Base-by-base conservation (phyloP, 2,888 invertebrate species). In the Anticlea derivata region DNA sequence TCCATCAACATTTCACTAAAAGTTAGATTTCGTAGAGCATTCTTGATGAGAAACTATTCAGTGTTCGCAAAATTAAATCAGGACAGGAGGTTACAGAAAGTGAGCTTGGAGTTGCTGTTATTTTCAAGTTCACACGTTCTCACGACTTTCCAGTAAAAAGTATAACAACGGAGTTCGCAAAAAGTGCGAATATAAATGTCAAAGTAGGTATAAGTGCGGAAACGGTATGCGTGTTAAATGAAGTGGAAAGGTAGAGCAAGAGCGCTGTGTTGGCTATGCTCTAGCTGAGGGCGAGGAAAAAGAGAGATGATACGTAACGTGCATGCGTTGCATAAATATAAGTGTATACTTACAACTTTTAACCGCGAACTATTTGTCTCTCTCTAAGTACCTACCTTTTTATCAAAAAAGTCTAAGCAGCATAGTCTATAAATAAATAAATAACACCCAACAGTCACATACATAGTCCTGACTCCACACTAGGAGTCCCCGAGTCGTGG, bases 201-300 rank as follows among this genome's bases (percentile, higher is more conserved):
- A 76, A 66, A 72, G 68, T 66, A 60, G 62, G 66, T 68, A 65
- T 44, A 69, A 54, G 67, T 70, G 61, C 78, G 84, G 83, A 86
- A 83, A 82, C 75, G 60, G 65, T 73, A 64, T 64, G 65, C 67
- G 65, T 66, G 78, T 65, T 76, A 73, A 87, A 87, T 87, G 88
- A 76, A 55, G 73, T 74, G 76, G 83, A 86, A 86, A 83, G 69
- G 67, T 51, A 49, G 64, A 68, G 69, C 68, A 74, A 73, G 69
- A 73, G 73, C 54, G 59, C 48, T 70, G 73, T 71, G 68, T 68
- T 58, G 64, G 56, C 20, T 43, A 7, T 12, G n/a, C 20, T 34
- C 27, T 40, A 10, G 10, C 8, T 43, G 13, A 31, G 51, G 46
- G 41, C 10, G 31, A 31, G 7, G 7, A 29, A 1, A 3, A 5